A percentile compares a stretch with the other conserved stretches of the same genome.
Conservation (phyloP, 2,888 invertebrate species). For the Gonocerus acuteangulatus region DNA sequence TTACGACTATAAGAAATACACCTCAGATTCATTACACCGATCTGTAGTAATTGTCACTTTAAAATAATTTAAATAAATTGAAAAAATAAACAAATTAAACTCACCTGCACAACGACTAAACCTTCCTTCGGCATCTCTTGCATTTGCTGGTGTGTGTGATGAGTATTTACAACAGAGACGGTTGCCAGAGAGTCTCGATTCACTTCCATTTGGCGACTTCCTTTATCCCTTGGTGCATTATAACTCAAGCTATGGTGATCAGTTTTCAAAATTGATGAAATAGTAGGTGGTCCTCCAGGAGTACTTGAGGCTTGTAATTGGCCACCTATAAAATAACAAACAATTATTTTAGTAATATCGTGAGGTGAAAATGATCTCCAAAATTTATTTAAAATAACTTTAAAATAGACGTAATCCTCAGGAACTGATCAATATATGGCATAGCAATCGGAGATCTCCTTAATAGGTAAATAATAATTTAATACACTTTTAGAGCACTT, state of each 20-base stretch:
- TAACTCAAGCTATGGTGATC: conserved; percentile 47
- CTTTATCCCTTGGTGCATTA: conserved; percentile 44
- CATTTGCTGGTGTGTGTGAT: conserved; percentile 42
- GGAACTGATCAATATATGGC: too few species aligned
- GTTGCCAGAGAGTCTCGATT: conserved; percentile 53
- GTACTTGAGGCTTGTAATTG: conserved; percentile 22
- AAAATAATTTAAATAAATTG: neutral
- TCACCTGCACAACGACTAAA: conserved; percentile 56
- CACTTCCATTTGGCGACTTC: conserved; percentile 38
- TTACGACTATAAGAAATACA: too few species aligned
- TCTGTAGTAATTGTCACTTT: too few species aligned
- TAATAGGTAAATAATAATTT: too few species aligned
- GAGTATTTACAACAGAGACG: conserved; percentile 54
- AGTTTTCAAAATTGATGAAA: conserved; percentile 53
- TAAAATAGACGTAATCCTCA: too few species aligned
- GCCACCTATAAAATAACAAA: conserved; percentile 7
- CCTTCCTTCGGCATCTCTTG: conserved; percentile 55
- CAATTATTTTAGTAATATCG: too few species aligned
- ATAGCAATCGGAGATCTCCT: too few species aligned
- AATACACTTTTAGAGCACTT: too few species aligned
- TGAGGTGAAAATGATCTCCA: too few species aligned
- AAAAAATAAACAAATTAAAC: neutral
- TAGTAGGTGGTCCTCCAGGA: conserved; percentile 48
- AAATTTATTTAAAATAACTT: too few species aligned
- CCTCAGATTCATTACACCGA: too few species aligned